Percentiles rank a stretch among this genome's conserved stretches.
Conservation (phyloP, 2,888 invertebrate species). For the Leptinotarsa rubiginosa region DNA sequence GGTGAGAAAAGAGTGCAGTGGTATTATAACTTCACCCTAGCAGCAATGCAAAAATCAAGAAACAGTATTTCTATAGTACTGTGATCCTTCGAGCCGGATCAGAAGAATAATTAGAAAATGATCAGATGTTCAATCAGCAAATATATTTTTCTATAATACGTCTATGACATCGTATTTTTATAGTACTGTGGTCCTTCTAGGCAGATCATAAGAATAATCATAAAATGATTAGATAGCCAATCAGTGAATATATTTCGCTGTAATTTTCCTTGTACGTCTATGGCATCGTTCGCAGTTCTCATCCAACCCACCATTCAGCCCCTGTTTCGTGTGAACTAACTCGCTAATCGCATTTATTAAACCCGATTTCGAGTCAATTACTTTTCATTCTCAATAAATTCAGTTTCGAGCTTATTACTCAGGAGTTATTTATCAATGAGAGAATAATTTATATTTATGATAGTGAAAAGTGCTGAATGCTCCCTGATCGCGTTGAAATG, state of each 20-base stretch:
- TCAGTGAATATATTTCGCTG: no score
- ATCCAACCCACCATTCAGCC: conserved; percentile 50
- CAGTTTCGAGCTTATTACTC: conserved; percentile 23
- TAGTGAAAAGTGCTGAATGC: background rate
- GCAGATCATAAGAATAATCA: no score
- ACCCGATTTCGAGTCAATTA: conserved; percentile 57
- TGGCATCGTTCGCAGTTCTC: conserved; percentile 20
- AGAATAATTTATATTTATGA: conserved; percentile 15
- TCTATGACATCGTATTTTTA: conserved; percentile 9
- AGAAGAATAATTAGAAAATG: no score
- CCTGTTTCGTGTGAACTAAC: conserved; percentile 58
- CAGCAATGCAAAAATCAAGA: no score
- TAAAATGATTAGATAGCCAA: no score
- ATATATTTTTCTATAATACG: conserved; percentile 11
- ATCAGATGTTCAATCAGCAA: no score
- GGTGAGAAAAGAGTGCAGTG: no score
- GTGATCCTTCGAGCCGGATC: no score
- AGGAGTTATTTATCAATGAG: conserved; percentile 4
- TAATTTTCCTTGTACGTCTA: conserved; percentile 27
- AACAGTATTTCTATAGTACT: no score
- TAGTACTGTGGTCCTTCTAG: no score
- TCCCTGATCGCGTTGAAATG: no score
- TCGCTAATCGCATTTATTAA: conserved; percentile 59
- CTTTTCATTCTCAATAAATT: conserved; percentile 49
- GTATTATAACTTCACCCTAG: no score